Base-by-base conservation (phyloP, 2,888 invertebrate species). In the Hedychridium roseum region DNA sequence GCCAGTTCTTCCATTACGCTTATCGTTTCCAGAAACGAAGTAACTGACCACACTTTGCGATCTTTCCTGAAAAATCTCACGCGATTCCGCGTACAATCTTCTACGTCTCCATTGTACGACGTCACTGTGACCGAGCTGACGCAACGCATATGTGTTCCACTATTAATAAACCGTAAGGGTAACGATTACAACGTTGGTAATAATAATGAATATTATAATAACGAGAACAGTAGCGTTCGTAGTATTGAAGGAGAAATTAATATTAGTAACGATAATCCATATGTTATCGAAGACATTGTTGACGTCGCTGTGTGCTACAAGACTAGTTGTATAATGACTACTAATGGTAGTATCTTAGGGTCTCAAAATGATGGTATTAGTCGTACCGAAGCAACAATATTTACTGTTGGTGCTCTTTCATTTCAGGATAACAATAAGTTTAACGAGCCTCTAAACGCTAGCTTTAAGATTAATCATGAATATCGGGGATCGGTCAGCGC, bases 401-500 rank as follows among this genome's bases (percentile, higher is more conserved):
- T 72, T 74, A 79, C 77, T 78, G 80, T 78, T 79, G 80, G 80
- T 80, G 80, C 80, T 80, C 79, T 80, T 80, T 80, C 78, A 77
- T 76, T 78, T 79, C 80, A 79, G 80, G 79, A 80, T 79, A 79
- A 79, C 66, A 66, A 73, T 76, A 76, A 74, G 71, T 76, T 61
- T 68, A 70, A 74, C 65, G 70, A 71, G 73, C 73, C 70, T 67
- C 68, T 70, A 68, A 70, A 73, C 58, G 61, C 60, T 74, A 74
- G 71, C 69, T 70, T 70, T 71, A 71, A 70, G 71, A 61, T 50
- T 35, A 35, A 17, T 59, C 64, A 50, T 67, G 61, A 71, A 59
- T 70, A 68, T 73, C 70, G 67, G 37, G 43, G 50, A 54, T 47
- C 42, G 41, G 41, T 62, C 60, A 64, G 62, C 58, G 55, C 65